A percentile compares a stretch with the other conserved stretches of the same genome.
These are phyloP conservation scores for Metacarcinus magister DNA, from an alignment of 2,888 invertebrate species.

Conservation along the genomic window DNA sequence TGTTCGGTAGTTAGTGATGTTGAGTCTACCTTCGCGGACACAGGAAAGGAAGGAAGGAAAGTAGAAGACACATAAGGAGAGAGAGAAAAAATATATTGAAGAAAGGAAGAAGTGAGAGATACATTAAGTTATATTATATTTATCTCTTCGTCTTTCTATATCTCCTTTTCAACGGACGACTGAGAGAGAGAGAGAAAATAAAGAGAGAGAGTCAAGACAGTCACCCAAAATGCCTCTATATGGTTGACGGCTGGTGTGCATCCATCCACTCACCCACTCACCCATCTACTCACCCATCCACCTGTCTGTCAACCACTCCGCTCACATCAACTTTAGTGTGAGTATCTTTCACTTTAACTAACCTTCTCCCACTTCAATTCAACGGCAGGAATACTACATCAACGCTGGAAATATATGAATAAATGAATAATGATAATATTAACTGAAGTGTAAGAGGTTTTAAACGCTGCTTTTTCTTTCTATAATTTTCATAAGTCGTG, in stretches of 20 bases:
- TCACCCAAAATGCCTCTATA: background rate
- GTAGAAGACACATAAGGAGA: no score
- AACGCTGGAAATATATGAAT: no score
- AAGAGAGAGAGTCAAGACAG: background rate
- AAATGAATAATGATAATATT: no score
- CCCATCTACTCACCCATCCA: background rate
- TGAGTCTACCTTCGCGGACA: background rate
- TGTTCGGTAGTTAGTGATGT: background rate
- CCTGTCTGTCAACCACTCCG: background rate
- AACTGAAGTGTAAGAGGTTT: no score
- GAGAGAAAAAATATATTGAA: no score
- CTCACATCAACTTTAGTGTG: background rate
- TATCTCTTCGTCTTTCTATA: background rate
- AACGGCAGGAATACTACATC: no score
- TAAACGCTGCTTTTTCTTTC: no score
- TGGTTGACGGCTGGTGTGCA: background rate
- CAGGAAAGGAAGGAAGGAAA: background rate
- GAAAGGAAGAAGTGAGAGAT: background rate
- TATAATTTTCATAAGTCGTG: no score
- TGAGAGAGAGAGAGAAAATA: background rate
- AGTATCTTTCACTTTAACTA: background rate
- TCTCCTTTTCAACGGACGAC: background rate
- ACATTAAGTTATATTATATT: background rate
- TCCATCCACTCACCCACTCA: background rate
- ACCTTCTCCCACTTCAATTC: no score